Conservation (phyloP, 1,140 invertebrate species). For the Sarcophaga bullata region DNA sequence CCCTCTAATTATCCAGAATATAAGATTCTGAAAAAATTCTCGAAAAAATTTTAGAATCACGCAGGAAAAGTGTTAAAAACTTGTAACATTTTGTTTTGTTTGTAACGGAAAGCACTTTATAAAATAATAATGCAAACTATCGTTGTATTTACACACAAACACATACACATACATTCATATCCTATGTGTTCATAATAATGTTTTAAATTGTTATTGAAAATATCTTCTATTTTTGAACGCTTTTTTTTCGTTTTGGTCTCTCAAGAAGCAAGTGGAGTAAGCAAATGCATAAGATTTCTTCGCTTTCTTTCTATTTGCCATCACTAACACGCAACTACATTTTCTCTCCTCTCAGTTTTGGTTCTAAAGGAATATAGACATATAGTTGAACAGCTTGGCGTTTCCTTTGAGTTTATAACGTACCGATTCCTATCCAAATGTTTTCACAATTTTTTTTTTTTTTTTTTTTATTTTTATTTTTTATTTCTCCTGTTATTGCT, state of each 20-base stretch:
- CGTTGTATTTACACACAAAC: no score
- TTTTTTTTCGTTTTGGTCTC: conserved; percentile 5
- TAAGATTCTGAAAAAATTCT: no score
- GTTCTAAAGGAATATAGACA: background rate
- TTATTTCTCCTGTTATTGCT: no score
- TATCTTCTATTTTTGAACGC: background rate
- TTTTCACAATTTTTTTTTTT: conserved; percentile 4
- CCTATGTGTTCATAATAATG: no score
- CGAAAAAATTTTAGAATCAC: no score
- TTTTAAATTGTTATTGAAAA: no score
- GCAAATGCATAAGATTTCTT: background rate
- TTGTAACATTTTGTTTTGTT: background rate
- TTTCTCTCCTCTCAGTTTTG: no score
- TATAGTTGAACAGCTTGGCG: conserved; percentile 28
- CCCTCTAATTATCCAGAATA: no score
- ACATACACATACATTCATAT: no score
- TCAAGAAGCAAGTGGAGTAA: conserved; percentile 7
- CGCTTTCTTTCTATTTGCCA: no score
- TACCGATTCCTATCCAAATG: conserved; percentile 45
- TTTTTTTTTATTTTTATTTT: background rate
- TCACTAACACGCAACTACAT: no score
- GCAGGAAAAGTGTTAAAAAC: no score
- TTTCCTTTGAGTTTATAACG: conserved; percentile 45
- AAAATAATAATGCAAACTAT: background rate
- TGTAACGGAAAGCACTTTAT: background rate